Evolutionary conservation across 2,113 vertebrate genomes (phyloP).

Genomic region (Mus pahari): DNA sequence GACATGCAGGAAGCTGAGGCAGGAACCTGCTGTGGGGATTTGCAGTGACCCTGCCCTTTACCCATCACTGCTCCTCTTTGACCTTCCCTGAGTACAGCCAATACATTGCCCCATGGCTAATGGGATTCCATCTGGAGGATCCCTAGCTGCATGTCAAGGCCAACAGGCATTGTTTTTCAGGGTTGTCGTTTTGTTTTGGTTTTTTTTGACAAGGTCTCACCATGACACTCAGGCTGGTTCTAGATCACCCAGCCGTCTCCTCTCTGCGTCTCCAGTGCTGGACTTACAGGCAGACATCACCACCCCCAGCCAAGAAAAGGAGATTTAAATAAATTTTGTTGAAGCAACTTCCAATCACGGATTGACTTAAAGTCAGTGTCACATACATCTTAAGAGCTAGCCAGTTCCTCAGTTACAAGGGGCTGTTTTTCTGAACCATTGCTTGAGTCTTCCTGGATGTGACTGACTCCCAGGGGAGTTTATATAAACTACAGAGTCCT

Average conservation of each 20-base stretch:
- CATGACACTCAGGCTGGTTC: neutral
- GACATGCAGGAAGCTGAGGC: too few relatives aligned
- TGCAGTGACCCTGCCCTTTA: neutral
- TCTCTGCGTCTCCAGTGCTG: neutral
- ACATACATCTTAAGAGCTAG: neutral
- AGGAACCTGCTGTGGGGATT: neutral
- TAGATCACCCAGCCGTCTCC: neutral
- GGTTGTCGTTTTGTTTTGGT: neutral
- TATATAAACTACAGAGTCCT: neutral
- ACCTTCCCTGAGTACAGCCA: neutral
- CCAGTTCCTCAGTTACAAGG: neutral
- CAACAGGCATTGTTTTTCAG: neutral
- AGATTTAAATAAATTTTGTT: neutral
- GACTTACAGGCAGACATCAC: neutral
- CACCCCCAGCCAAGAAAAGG: neutral
- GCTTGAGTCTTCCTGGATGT: neutral
- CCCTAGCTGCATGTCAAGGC: neutral
- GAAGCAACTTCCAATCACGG: conserved; percentile 23
- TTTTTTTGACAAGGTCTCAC: neutral
- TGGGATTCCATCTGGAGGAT: neutral
- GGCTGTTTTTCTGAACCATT: neutral
- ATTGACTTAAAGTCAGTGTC: neutral
- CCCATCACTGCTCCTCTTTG: neutral
- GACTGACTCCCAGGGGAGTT: neutral
- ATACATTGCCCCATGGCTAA: neutral